Evolutionary conservation across 2,113 vertebrate genomes (phyloP).

Genomic region (Clupea harengus): DNA sequence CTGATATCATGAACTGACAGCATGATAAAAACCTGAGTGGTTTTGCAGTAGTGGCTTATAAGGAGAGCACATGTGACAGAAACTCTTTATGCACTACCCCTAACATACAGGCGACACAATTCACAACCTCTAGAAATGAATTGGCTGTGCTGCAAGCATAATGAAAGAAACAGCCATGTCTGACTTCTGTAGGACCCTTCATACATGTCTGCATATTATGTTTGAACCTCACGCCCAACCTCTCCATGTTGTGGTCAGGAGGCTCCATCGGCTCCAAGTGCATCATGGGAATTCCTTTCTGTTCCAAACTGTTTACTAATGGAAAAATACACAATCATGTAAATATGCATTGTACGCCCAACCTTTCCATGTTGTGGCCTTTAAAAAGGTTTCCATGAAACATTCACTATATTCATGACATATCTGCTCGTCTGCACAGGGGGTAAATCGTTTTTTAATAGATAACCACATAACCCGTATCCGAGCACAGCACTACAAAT

Average conservation of each 20-base stretch:
- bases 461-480: no score
- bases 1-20: neutral
- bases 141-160: neutral
- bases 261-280: neutral
- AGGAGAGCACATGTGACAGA: neutral
- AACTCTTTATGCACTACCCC: conserved; percentile 19
- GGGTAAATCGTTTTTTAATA: no score
- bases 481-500: no score
- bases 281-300: neutral
- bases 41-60: neutral
- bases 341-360: neutral
- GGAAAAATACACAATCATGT: neutral
- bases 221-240: neutral
- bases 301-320: neutral
- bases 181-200: neutral
- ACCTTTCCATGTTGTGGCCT: no score
- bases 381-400: no score
- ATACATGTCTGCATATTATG: neutral
- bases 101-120: conserved; percentile 52
- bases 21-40: neutral
- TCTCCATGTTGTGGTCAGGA: conserved; percentile 23
- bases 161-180: neutral
- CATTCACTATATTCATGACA: no score
- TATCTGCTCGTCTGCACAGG: no score
- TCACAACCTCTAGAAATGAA: conserved; percentile 34